Base-by-base conservation (phyloP, 1,140 invertebrate species). In the Calephelis virginiensis region DNA sequence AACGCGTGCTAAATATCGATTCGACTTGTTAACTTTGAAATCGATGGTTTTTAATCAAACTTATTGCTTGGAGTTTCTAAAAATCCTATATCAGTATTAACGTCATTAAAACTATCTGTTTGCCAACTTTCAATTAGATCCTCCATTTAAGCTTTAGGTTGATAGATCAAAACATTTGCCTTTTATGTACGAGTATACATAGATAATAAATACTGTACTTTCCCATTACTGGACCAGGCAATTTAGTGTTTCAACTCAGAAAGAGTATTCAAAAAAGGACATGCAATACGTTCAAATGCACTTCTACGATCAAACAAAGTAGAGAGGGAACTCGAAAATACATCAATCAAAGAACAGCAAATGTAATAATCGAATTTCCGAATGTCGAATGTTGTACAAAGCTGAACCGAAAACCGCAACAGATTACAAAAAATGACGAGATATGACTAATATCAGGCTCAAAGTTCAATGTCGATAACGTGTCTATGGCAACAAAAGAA, bases 311-410 rank as follows among this genome's bases (percentile, higher is more conserved):
- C 53, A 82, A 81, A 82, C 83, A 82, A 73, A 82, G 67, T 76
- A 68, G 74, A 67, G 63, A 67, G 65, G 63, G 61, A 83, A 78
- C 74, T 71, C 69, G 66, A 82, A 81, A 86, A 81, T 76, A 75
- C 81, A 86, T 85, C 88, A 88, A 90, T 90, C 85, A 86, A 86
- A 89, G 83, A 82, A 86, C 77, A 76, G 80, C 77, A 83, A 59
- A 86, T 79, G 80, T 83, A 85, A 88, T 89, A 88, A 89, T 89
- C 82, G 81, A 86, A 85, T 89, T 80, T 71, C 69, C 77, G 79
- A 87, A 85, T 77, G 78, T 78, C 78, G 85, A 84, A 80, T 71
- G 81, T 78, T 78, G 85, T 76, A 83, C 84, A 89, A 90, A 90
- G 82, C 71, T 80, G 78, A 78, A 77, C 79, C 80, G 78, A 53